phyloP scores from a whole-genome alignment of 2,797 vertebrate genomes.

The Channallabes apus region DNA sequence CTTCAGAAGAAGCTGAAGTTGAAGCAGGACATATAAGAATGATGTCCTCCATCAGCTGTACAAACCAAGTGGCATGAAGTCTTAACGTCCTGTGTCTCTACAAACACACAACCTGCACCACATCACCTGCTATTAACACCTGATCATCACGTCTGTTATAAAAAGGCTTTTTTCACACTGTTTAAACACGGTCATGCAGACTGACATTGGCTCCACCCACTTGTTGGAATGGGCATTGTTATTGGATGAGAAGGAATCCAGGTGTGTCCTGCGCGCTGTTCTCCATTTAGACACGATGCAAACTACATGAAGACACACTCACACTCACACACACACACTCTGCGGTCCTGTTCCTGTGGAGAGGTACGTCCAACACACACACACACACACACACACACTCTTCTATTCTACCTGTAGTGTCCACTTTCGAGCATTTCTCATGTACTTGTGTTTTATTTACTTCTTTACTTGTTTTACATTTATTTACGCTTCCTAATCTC shows the following conservation, averaged over 20 bases:
- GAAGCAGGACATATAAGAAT: not conserved
- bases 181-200: not conserved
- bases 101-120: not conserved
- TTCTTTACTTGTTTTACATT: not conserved
- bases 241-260: not conserved
- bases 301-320: not conserved
- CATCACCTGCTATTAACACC: not conserved
- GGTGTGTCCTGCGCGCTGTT: not conserved
- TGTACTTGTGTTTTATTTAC: not conserved
- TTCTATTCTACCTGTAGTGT: not conserved
- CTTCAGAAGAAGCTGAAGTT: not conserved
- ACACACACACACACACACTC: constrained; percentile 24
- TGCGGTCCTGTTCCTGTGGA: not conserved
- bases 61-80: not conserved
- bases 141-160: not conserved
- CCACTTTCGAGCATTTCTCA: not conserved
- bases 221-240: not conserved
- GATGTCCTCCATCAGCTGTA: not conserved
- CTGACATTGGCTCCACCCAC: not conserved
- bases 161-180: not conserved
- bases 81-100: not conserved
- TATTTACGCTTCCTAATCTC: not conserved
- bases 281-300: constrained; percentile 5
- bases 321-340: too few relatives aligned
- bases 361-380: not conserved